Evolutionary conservation across 2,113 vertebrate genomes (phyloP), one percentile per base, ranked within the genome.

Genomic region (Turnix velox): DNA sequence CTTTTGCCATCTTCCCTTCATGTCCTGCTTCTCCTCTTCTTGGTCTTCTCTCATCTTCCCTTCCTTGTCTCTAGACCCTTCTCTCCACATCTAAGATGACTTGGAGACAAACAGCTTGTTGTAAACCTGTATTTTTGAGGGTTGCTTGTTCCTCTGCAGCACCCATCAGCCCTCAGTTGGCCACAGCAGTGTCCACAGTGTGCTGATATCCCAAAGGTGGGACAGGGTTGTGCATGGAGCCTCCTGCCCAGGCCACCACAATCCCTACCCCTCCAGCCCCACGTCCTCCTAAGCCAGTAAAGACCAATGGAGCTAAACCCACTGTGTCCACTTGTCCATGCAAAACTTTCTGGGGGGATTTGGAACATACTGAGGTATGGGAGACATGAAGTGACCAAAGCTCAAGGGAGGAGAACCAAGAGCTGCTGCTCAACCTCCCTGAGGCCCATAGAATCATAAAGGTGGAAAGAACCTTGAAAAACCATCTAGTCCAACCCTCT

Each of bases 241-340:
- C 37, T 65, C 83, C 45, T 17, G 18, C 37, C 63, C 39, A 5
- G 77, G 73, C 72, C 65, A 9, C 74, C 0, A 0, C 1, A 4
- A 54, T 31, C 35, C 46, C 61, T 42, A 31, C 35, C 48, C 84
- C 48, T 33, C 58, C 1, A 1, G 80, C 85, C 91, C 75, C 73
- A 45, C 30, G 31, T 27, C 42, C 15, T 28, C 81, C 66, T 17
- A 30, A 87, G 78, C 78, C 92, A 94, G 85, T 93, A 96, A 95
- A 96, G 78, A 84, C 62, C 82, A 85, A 48, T 0, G 0, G 95
- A 95, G 87, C 84, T 37, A 54, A 93, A 18, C 46, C 62, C 30
- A 9, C 35, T 7, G 1, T 0, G 14, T 84, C 73, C 67, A 37
- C 0, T 72, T 1, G 0, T 93, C 45, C 91, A 55, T 7, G 5